Evolutionary conservation across 2,888 invertebrate species (phyloP).

Genomic region (Adelognathus sp.): DNA sequence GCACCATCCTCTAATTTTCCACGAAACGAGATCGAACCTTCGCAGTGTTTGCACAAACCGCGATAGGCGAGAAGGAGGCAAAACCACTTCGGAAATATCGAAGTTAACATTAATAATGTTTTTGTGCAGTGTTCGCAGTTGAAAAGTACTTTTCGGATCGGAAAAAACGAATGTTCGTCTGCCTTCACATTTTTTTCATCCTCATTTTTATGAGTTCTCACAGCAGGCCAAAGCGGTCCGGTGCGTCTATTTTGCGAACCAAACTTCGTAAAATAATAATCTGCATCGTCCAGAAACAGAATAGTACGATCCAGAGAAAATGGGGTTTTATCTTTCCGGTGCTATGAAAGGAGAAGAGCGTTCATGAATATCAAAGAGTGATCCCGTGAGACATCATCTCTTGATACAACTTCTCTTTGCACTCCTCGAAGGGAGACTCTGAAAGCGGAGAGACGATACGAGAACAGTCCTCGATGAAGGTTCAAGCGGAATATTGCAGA

Average conservation of each 20-base stretch:
- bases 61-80: not conserved
- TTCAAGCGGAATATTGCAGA: constrained; percentile 25
- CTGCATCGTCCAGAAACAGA: not conserved
- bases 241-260: not conserved
- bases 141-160: not conserved
- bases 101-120: not conserved
- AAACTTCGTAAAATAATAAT: not conserved
- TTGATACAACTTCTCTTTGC: no score
- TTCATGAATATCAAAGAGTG: no score
- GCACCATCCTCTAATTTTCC: not conserved
- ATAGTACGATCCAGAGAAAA: not conserved
- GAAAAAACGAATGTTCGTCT: not conserved
- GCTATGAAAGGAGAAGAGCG: not conserved
- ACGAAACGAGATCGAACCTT: not conserved
- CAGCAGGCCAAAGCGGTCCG: not conserved
- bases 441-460: not conserved
- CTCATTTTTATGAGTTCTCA: not conserved
- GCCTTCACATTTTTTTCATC: not conserved
- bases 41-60: not conserved
- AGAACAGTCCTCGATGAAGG: not conserved
- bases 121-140: not conserved
- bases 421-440: not conserved
- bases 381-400: no score
- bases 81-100: not conserved
- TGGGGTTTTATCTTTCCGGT: no score